Percentiles rank a stretch among this genome's conserved stretches.
Evolutionary conservation across 2,113 vertebrate species (phyloP).

Genomic region (Albula goreensis): DNA sequence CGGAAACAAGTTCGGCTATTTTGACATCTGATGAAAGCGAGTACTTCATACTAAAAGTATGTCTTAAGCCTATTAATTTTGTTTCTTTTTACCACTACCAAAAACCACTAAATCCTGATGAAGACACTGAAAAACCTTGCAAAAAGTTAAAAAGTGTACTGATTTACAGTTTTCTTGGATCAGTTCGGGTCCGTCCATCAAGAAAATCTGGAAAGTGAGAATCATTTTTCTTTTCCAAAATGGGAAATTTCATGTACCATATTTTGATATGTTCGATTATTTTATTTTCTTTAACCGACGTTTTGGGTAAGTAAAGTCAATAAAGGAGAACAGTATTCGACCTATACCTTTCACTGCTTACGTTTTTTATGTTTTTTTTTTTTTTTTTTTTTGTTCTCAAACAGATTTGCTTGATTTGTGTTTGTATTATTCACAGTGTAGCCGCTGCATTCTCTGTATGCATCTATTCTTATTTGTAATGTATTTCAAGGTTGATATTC

Average conservation of each 20-base stretch:
- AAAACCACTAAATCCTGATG: background rate
- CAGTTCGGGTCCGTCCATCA: background rate
- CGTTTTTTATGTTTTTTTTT: background rate
- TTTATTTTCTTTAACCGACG: background rate
- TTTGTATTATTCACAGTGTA: background rate
- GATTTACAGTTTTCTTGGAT: background rate
- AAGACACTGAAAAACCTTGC: background rate
- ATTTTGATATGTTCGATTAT: constrained; percentile 4
- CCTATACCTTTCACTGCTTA: too few relatives aligned
- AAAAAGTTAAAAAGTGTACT: background rate
- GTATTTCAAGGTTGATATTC: background rate
- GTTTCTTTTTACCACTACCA: background rate
- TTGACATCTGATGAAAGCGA: background rate
- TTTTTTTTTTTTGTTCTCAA: background rate
- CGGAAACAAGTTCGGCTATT: background rate
- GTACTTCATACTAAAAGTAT: background rate
- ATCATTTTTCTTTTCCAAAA: background rate
- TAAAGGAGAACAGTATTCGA: too few relatives aligned
- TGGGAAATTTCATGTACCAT: background rate
- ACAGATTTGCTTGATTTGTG: background rate
- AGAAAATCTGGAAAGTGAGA: background rate
- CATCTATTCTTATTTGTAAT: background rate
- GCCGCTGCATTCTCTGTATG: too few relatives aligned
- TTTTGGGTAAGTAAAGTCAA: constrained; percentile 8
- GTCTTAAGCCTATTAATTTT: background rate